phyloP scores from a whole-genome alignment of 2,797 vertebrate genomes.

The Gallinago solitaria region DNA sequence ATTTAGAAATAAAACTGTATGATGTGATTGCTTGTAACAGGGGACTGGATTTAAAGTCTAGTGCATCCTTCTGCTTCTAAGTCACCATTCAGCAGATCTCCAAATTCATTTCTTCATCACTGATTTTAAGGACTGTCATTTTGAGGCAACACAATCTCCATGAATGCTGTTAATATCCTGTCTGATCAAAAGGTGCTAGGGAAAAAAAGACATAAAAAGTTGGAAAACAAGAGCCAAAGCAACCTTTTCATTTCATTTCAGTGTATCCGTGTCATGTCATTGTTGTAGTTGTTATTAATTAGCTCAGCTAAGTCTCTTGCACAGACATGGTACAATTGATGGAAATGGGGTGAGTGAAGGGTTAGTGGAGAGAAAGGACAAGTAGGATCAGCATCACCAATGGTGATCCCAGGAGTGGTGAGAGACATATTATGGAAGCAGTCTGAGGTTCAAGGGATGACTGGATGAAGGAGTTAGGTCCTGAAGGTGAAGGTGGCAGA shows the following conservation, averaged over 20 bases:
- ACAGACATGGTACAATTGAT: background rate
- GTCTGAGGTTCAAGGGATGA: background rate
- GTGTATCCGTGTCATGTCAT: background rate
- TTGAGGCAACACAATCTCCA: background rate
- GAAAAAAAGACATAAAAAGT: background rate
- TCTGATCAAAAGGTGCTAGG: fast-evolving
- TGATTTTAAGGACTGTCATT: background rate
- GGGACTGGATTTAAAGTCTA: background rate
- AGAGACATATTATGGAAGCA: background rate
- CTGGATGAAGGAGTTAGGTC: background rate
- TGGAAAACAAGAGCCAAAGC: background rate
- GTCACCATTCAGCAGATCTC: background rate
- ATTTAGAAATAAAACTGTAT: background rate
- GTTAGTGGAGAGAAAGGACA: background rate
- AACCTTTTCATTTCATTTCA: background rate
- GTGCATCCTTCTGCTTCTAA: background rate
- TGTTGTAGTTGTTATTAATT: background rate
- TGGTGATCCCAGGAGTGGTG: background rate
- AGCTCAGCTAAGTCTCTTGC: background rate
- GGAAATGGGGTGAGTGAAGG: background rate
- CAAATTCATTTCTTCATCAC: background rate
- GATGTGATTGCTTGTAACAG: background rate
- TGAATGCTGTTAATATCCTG: background rate
- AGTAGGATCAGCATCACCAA: background rate
- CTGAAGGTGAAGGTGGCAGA: background rate